Evolutionary conservation across 2,888 invertebrate genomes (phyloP).

Genomic region (Drosophila robusta): DNA sequence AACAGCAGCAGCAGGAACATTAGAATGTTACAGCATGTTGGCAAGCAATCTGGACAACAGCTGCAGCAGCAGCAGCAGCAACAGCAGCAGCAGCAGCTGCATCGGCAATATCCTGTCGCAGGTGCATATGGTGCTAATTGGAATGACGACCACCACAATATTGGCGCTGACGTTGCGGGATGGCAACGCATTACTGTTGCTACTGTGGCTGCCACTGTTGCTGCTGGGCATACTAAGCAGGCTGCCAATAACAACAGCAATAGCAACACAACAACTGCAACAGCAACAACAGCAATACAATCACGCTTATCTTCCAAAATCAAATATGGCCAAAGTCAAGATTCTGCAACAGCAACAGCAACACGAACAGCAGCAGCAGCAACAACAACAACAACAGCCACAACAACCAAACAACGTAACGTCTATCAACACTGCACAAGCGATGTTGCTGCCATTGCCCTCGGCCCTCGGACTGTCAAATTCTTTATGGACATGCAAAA

Average conservation of each 20-base stretch:
- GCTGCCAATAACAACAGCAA: conserved; percentile 32
- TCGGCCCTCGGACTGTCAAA: conserved; percentile 57
- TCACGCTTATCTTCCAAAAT: conserved; percentile 83
- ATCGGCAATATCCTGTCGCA: conserved; percentile 70
- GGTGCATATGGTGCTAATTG: conserved; percentile 54
- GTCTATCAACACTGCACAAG: conserved; percentile 54
- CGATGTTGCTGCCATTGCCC: conserved; percentile 43
- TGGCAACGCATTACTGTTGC: conserved; percentile 49
- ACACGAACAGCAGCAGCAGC: conserved; percentile 41
- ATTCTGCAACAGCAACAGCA: conserved; percentile 42
- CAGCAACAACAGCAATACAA: conserved; percentile 60
- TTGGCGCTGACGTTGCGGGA: conserved; percentile 42
- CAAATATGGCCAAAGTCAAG: conserved; percentile 54
- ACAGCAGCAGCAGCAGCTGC: conserved; percentile 19
- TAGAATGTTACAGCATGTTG: conserved; percentile 47
- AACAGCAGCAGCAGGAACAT: conserved; percentile 28
- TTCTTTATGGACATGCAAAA: conserved; percentile 82
- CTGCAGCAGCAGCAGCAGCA: conserved; percentile 9
- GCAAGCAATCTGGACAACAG: conserved; percentile 7
- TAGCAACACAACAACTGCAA: conserved; percentile 6
- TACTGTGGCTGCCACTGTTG: conserved; percentile 58
- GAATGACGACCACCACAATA: conserved; percentile 41
- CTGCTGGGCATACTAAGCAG: conserved; percentile 56
- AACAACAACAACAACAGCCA: conserved; percentile 37
- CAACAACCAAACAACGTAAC: conserved; percentile 65